Base-by-base conservation (phyloP, 2,888 invertebrate species). In the Tetranychus truncatus region DNA sequence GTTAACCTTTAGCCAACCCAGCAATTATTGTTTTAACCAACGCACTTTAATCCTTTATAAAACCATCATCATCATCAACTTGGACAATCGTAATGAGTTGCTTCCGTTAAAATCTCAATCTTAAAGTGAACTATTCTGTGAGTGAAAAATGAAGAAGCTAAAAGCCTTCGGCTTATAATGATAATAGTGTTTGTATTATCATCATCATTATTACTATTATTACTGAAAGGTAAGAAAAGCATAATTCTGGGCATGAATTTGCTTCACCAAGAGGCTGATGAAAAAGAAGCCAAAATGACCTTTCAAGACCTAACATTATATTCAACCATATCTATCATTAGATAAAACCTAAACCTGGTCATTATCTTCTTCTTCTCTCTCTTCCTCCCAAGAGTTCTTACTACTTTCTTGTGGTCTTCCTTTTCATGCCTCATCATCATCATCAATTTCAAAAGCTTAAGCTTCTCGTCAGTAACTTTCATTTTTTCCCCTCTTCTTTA, bases 261-360 rank as follows among this genome's bases (percentile, higher is more conserved):
- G 55, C 34, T 34, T 34, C 34, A 34, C 34, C 34, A 6, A 5
- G 6, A 55, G 6, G 55, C 3, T 55, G 55, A 55, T 55, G 55
- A 55, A 15, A 55, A 55, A 15, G 15, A 55, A 15, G 11, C 15
- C 9, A 55, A 55, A 55, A 55, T 55, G 55, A 55, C 55, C 55
- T 55, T 15, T 55, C 55, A 55, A 55, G 55, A 55, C 55, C 55
- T 55, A 55, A 55, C 55, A 55, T 55, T 55, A 55, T 55, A 55
- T 55, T 55, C 55, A 55, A 55, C 55, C 55, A 55, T 55, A 55
- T 55, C 55, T 55, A 55, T 55, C 55, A 55, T 55, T 55, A 55
- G 15, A 55, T 55, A 55, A 15, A 55, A 55, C 55, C 55, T 55
- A 15, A 55, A 55, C 55, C 55, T 55, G 55, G 55, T 55, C 55